A percentile compares a stretch with the other conserved stretches of the same genome.
These are phyloP conservation scores for Podarcis raffonei DNA, from an alignment of 2,113 vertebrate species.

Conservation along the genomic window DNA sequence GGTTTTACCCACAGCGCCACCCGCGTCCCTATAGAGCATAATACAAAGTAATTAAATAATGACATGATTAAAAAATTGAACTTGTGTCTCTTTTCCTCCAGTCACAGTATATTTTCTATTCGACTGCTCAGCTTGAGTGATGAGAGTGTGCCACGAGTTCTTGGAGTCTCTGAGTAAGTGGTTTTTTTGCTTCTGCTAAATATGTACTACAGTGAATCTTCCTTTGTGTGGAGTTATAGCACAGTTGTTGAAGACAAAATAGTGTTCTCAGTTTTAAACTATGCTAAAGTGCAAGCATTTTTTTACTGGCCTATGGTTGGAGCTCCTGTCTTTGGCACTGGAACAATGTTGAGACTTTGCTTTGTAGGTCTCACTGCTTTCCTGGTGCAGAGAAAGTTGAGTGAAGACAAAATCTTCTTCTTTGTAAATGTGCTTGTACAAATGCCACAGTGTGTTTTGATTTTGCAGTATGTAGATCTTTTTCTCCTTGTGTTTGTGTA, in stretches of 20 bases:
- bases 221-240: not conserved
- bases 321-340: not conserved
- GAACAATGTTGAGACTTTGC: accelerated
- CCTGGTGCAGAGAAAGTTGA: not conserved
- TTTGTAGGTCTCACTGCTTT: not conserved
- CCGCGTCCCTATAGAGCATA: not conserved
- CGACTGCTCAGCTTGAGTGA: constrained; percentile 81
- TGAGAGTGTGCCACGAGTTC: constrained; percentile 60
- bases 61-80: not conserved
- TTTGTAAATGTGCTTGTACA: not conserved
- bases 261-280: not conserved
- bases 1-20: too few species aligned
- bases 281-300: not conserved
- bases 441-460: not conserved
- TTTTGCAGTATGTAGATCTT: not conserved
- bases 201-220: not conserved
- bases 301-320: not conserved
- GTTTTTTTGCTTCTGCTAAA: not conserved
- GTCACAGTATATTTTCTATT: constrained; percentile 90
- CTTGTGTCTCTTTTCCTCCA: constrained; percentile 56
- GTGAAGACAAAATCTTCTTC: not conserved
- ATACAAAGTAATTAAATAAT: not conserved
- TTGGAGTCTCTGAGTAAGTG: constrained; percentile 84
- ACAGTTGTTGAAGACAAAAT: not conserved
- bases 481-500: not conserved